A percentile compares a stretch with the other conserved stretches of the same genome.
phyloP scores from a whole-genome alignment of 2,797 vertebrate genomes.

The Microctenopoma lineatum region DNA sequence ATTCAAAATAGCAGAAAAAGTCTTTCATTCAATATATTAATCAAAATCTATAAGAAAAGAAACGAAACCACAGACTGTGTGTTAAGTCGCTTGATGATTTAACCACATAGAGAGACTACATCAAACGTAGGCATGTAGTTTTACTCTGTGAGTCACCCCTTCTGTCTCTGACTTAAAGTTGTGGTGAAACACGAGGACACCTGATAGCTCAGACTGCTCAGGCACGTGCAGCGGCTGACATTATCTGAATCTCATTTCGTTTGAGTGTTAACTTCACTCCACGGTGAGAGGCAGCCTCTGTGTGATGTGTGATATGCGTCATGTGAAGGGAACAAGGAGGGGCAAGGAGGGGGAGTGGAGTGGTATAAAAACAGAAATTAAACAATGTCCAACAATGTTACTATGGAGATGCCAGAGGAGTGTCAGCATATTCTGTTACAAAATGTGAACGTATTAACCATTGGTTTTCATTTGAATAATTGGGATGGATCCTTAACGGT shows the following conservation, averaged over 20 bases:
- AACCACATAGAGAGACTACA: constrained; percentile 2
- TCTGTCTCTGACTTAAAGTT: constrained; percentile 1
- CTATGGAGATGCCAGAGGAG: constrained; percentile 26
- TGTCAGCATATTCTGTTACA: not conserved
- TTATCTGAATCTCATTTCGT: constrained; percentile 15
- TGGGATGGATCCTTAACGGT: constrained; percentile 7
- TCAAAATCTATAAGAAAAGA: not conserved
- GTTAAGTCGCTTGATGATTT: not conserved
- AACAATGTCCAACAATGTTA: constrained; percentile 28
- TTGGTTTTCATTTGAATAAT: constrained; percentile 6
- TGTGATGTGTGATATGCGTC: constrained; percentile 33
- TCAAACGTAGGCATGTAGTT: constrained; percentile 21
- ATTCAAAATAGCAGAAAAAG: not conserved
- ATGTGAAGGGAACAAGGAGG: constrained; percentile 11
- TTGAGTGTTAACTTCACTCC: constrained; percentile 12
- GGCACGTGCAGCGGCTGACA: constrained; percentile 9
- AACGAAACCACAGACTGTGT: not conserved
- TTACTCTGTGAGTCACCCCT: constrained; percentile 13
- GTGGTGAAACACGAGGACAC: constrained; percentile 23
- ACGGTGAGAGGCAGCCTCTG: constrained; percentile 3
- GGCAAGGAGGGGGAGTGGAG: constrained; percentile 21
- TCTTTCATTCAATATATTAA: not conserved
- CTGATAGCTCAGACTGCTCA: not conserved
- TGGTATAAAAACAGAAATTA: constrained; percentile 26
- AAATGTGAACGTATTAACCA: constrained; percentile 3